Percentiles rank a stretch among this genome's conserved stretches.
Evolutionary conservation across 1,140 invertebrate species (phyloP).

Genomic region (Anthonomus grandis): DNA sequence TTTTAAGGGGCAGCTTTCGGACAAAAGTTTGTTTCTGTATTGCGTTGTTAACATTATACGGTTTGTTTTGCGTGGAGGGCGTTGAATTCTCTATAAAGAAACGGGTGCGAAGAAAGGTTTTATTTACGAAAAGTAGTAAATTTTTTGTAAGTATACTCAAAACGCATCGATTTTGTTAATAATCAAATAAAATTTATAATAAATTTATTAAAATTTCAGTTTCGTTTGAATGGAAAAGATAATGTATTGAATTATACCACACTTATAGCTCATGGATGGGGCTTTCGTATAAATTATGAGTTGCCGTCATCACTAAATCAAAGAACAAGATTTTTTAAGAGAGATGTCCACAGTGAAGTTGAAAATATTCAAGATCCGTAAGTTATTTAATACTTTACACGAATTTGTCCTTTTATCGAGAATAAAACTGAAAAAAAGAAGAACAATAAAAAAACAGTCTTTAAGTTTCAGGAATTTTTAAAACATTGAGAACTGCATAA

Average conservation of each 20-base stretch:
- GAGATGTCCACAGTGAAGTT: slow-evolving; percentile 35
- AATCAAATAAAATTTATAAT: not conserved
- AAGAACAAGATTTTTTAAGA: slow-evolving; percentile 36
- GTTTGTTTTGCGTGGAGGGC: too few relatives aligned
- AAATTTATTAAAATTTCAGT: slow-evolving; percentile 25
- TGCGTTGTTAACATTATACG: too few relatives aligned
- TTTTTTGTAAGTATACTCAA: slow-evolving; percentile 38
- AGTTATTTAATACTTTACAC: slow-evolving; percentile 5
- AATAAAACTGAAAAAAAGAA: too few relatives aligned
- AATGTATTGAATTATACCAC: slow-evolving; percentile 33
- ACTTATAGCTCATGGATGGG: slow-evolving; percentile 38
- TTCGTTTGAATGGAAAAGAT: slow-evolving; percentile 39
- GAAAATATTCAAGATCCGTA: slow-evolving; percentile 33
- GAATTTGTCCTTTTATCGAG: too few relatives aligned
- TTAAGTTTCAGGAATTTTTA: too few relatives aligned
- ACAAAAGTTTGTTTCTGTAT: too few relatives aligned
- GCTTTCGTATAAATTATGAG: slow-evolving; percentile 38
- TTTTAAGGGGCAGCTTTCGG: too few relatives aligned
- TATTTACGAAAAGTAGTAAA: slow-evolving; percentile 42
- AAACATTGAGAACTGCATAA: too few relatives aligned
- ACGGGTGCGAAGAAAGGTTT: slow-evolving; percentile 35
- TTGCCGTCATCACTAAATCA: slow-evolving; percentile 32
- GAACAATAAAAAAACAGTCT: too few relatives aligned
- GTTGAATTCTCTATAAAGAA: slow-evolving; percentile 23
- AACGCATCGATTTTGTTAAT: not conserved